Evolutionary conservation across 2,888 invertebrate genomes (phyloP), one percentile per base, ranked within the genome.

Genomic region (Hymenopus coronatus): DNA sequence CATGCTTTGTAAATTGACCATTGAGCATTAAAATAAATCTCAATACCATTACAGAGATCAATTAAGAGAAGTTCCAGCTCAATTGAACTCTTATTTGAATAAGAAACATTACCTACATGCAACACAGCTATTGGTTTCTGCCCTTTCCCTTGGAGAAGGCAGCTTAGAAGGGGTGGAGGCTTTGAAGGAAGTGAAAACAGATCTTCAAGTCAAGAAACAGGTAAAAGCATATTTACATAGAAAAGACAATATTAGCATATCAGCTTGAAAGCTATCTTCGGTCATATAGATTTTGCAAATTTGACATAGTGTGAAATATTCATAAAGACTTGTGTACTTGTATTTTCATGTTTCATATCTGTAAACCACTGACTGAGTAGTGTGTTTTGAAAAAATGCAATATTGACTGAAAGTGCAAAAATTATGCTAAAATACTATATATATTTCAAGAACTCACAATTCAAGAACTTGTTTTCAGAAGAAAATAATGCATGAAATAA

Each of bases 71-170:
- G 96, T 97, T 89, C 96, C 97, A 85, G 95, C 95, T 89, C 95
- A 95, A 91, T 94, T 97, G 90, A 95, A 95, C 88, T 94, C 94
- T 88, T 95, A 95, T 92, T 94, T 97, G 90, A 93, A 94, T 14
- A 95, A 95, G 90, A 97, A 97, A 90, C 96, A 97, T 91, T 98
- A 97, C 93, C 94, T 98, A 90, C 97, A 96, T 92, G 98, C 98
- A 40, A 97, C 98, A n/a, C 95, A 96, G 92, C 93, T 96, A 82
- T 94, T 98, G 28, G 96, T 96, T 33, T 96, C 96, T 91, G 97
- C 97, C 9, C 93, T 96, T 3, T 93, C 95, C 27, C 94, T 95
- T 89, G 95, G 96, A 81, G 96, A 96, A 92, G 96, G 96, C 15
- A 96, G 96, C 70, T 94, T 98, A 46, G 95, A 96, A 88, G 96